These are phyloP conservation scores for Heliconius hermathena DNA, from an alignment of 1,140 invertebrate genomes.

Conservation along the genomic window DNA sequence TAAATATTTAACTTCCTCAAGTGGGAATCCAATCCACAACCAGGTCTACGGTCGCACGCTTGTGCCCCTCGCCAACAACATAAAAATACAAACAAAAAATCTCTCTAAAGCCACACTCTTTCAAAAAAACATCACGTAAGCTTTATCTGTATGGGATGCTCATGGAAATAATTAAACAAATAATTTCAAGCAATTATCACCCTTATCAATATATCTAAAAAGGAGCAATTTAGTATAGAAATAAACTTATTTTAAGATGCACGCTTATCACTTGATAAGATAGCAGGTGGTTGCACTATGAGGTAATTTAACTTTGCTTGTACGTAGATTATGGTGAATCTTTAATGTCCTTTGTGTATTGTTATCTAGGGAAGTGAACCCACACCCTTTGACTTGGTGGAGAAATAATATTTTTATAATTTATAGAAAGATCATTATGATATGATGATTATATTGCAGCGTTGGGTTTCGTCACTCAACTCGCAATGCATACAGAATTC, in stretches of 20 bases:
- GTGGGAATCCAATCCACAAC: too few relatives aligned
- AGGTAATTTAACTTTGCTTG: constrained; percentile 25
- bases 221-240: background rate
- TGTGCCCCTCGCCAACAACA: too few relatives aligned
- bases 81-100: background rate
- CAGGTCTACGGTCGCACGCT: too few relatives aligned
- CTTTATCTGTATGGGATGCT: constrained; percentile 17
- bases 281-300: constrained; percentile 29
- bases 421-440: too few relatives aligned
- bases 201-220: background rate
- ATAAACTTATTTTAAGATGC: constrained; percentile 11
- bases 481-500: too few relatives aligned
- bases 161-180: constrained; percentile 13
- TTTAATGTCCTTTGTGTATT: background rate
- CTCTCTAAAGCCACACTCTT: constrained; percentile 10
- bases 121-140: constrained; percentile 22
- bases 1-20: too few relatives aligned
- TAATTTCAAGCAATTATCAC: background rate
- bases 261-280: constrained; percentile 23
- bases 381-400: too few relatives aligned
- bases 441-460: too few relatives aligned
- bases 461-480: too few relatives aligned
- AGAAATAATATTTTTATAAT: too few relatives aligned
- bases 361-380: background rate
- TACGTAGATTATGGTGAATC: background rate